Evolutionary conservation across 2,888 invertebrate genomes (phyloP).

Genomic region (Pseudolycoriella hygida): DNA sequence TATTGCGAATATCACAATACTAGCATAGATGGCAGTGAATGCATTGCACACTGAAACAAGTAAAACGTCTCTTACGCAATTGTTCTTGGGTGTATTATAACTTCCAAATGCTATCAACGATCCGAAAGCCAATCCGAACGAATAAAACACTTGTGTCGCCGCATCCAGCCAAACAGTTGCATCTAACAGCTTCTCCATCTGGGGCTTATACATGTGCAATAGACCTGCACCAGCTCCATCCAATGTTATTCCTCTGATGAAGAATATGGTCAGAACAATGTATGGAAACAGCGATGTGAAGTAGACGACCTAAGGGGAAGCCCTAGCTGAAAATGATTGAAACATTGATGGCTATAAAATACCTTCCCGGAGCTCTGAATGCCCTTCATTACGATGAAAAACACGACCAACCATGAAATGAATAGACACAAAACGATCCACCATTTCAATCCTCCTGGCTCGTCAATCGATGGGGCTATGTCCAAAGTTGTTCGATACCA

Average conservation of each 20-base stretch:
- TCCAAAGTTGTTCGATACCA: conserved; percentile 86
- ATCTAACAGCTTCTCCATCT: conserved; percentile 71
- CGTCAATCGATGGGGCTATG: conserved; percentile 69
- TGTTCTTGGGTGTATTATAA: conserved; percentile 87
- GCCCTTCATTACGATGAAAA: conserved; percentile 91
- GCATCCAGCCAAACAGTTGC: conserved; percentile 92
- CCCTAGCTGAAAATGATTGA: background rate
- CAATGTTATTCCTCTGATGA: conserved; percentile 74
- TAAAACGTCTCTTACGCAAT: conserved; percentile 82
- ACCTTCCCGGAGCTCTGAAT: conserved; percentile 94
- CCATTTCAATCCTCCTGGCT: conserved; percentile 73
- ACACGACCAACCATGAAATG: conserved; percentile 79
- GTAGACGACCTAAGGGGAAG: conserved; percentile 56
- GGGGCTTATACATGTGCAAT: conserved; percentile 81
- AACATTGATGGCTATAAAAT: conserved; percentile 8
- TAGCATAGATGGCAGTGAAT: conserved; percentile 85
- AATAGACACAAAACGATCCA: conserved; percentile 81
- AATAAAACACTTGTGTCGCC: conserved; percentile 93
- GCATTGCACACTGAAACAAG: conserved; percentile 85
- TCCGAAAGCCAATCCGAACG: conserved; percentile 87
- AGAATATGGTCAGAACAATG: conserved; percentile 83
- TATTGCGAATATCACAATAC: conserved; percentile 87
- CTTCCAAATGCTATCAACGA: conserved; percentile 91
- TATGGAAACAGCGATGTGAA: conserved; percentile 94
- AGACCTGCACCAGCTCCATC: conserved; percentile 75